Evolutionary conservation across 2,113 vertebrate species (phyloP), one percentile per base, ranked within the genome.

Genomic region (human): DNA sequence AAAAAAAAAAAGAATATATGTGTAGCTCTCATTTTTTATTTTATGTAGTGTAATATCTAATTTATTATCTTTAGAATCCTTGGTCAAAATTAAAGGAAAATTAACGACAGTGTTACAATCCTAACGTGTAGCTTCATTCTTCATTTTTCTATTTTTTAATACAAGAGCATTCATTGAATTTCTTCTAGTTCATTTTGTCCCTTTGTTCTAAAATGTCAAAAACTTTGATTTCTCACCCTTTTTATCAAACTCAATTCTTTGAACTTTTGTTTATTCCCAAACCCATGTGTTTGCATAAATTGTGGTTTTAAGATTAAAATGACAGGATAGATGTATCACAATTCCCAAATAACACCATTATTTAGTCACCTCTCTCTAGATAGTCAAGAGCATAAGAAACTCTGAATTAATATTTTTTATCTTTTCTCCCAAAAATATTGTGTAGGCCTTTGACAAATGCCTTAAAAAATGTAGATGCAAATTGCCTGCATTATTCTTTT

Each of bases 51-150:
- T 17, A 82, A 9, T 0, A 12, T 90, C 8, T 94, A 93, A 16
- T 20, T 40, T 93, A 73, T n/a, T 89, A 96, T 95, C 59, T 83
- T 98, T 81, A 43, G 57, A 95, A 97, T 97, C 83, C 27, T 95
- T 75, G 18, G n/a, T 82, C 78, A 81, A 98, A 89, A 86, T 66
- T 97, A 95, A 98, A 97, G 83, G 55, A 94, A 98, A 98, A 97
- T 97, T 45, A 78, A 85, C 84, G 70, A 64, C 1, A n/a, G 0
- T 78, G 4, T 45, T 93, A 6, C 35, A 16, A n/a, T 55, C 18
- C 17, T 91, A 85, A 68, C 52, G 16, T 86, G 4, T 0, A 59
- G 5, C 66, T 92, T 91, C 80, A 3, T 30, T 96, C n/a, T 64
- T 91, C 12, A 72, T 85, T 93, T 40, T 10, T 91, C 7, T 50